phyloP scores from a whole-genome alignment of 2,113 vertebrate genomes.

The Nicator chloris region DNA sequence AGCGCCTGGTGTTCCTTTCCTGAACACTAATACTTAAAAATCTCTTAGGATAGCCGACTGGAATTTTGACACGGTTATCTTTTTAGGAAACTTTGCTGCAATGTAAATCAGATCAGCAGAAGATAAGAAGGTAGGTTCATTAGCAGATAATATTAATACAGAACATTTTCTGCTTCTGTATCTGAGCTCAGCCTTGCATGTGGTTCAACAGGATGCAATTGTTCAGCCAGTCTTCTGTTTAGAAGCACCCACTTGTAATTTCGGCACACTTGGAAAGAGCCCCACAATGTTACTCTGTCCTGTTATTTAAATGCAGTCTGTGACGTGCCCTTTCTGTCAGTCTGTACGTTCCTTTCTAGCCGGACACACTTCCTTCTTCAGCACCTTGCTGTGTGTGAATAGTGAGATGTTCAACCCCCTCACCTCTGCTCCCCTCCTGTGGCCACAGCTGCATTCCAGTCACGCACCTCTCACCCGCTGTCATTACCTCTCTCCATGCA shows the following conservation, averaged over 20 bases:
- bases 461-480: background rate
- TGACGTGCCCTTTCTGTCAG: background rate
- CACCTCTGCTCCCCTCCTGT: background rate
- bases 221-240: background rate
- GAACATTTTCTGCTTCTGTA: background rate
- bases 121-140: background rate
- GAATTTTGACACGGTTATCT: background rate
- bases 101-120: background rate
- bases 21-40: background rate
- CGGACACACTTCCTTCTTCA: background rate
- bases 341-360: background rate
- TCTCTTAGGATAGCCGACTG: background rate
- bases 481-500: slow-evolving; percentile 14
- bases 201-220: background rate
- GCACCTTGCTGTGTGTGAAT: background rate
- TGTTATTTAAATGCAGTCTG: background rate
- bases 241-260: background rate
- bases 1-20: background rate
- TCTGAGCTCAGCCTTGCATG: background rate
- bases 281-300: background rate
- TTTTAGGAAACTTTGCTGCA: background rate
- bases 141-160: background rate
- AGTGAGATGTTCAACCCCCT: background rate
- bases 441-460: background rate
- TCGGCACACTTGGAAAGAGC: background rate